Conservation (phyloP, 2,888 invertebrate species). For the Melanargia galathea region DNA sequence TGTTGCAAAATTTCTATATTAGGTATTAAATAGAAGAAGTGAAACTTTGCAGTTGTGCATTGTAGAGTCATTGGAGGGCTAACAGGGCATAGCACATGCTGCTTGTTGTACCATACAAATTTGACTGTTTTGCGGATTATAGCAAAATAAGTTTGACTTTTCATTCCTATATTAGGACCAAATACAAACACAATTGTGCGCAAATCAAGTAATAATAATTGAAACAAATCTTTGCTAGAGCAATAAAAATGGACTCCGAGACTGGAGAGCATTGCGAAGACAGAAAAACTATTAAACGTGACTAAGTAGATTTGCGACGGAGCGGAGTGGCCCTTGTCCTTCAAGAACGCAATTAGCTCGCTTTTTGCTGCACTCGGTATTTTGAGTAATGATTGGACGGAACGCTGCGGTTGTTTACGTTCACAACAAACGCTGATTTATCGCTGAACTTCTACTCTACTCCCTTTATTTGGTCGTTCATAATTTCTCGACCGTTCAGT, state of each 20-base stretch:
- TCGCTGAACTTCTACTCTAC: slow-evolving; percentile 41
- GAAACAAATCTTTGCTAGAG: slow-evolving; percentile 47
- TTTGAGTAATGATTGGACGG: slow-evolving; percentile 76
- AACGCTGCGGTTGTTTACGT: slow-evolving; percentile 70
- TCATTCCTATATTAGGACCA: neutral
- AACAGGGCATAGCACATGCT: too few relatives aligned
- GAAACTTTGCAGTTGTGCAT: too few relatives aligned
- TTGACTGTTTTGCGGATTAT: too few relatives aligned
- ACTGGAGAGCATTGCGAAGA: slow-evolving; percentile 52
- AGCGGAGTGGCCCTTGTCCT: slow-evolving; percentile 74
- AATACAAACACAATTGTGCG: neutral
- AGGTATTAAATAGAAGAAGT: too few relatives aligned
- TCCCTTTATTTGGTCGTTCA: slow-evolving; percentile 34
- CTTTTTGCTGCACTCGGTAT: slow-evolving; percentile 76
- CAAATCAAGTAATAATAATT: slow-evolving; percentile 40
- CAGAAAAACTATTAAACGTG: slow-evolving; percentile 76
- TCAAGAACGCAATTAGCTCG: slow-evolving; percentile 77
- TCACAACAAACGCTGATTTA: slow-evolving; percentile 75
- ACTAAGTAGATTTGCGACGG: slow-evolving; percentile 76
- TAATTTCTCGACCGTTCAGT: slow-evolving; percentile 33
- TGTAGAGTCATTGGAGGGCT: too few relatives aligned
- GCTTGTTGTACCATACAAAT: too few relatives aligned
- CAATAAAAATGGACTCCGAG: slow-evolving; percentile 47
- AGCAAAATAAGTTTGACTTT: too few relatives aligned
- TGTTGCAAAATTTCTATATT: neutral